These are phyloP conservation scores for Orthosia incerta DNA, from an alignment of 2,888 invertebrate genomes.

Conservation along the genomic window DNA sequence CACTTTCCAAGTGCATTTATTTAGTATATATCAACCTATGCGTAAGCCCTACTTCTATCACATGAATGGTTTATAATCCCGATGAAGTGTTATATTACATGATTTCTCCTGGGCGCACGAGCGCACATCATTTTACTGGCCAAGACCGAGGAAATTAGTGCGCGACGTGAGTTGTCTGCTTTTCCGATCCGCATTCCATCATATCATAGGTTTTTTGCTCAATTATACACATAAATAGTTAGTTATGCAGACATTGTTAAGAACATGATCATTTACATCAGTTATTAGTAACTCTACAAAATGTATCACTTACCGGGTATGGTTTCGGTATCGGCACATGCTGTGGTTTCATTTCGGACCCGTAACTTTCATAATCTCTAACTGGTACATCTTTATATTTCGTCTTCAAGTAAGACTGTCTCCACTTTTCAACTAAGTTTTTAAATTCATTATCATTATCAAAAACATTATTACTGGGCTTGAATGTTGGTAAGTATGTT, in stretches of 20 bases:
- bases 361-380: conserved; percentile 82
- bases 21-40: not conserved
- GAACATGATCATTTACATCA: conserved; percentile 51
- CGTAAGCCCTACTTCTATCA: conserved; percentile 21
- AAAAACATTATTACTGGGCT: conserved; percentile 75
- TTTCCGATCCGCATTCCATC: conserved; percentile 89
- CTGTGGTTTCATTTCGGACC: conserved; percentile 81
- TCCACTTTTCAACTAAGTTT: conserved; percentile 85
- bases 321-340: conserved; percentile 86
- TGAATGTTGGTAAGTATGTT: conserved; percentile 80
- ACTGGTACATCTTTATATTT: conserved; percentile 81
- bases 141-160: conserved; percentile 87
- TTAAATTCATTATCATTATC: conserved; percentile 82
- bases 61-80: conserved; percentile 56
- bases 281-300: conserved; percentile 36
- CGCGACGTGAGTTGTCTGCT: conserved; percentile 84
- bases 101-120: conserved; percentile 84
- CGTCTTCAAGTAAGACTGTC: conserved; percentile 84
- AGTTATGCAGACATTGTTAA: conserved; percentile 60
- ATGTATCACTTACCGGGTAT: conserved; percentile 82
- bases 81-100: conserved; percentile 79
- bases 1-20: conserved; percentile 27
- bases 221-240: conserved; percentile 75
- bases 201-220: conserved; percentile 77
- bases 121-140: conserved; percentile 84